Base-by-base conservation (phyloP, 2,797 vertebrate genomes). In the Falco biarmicus region DNA sequence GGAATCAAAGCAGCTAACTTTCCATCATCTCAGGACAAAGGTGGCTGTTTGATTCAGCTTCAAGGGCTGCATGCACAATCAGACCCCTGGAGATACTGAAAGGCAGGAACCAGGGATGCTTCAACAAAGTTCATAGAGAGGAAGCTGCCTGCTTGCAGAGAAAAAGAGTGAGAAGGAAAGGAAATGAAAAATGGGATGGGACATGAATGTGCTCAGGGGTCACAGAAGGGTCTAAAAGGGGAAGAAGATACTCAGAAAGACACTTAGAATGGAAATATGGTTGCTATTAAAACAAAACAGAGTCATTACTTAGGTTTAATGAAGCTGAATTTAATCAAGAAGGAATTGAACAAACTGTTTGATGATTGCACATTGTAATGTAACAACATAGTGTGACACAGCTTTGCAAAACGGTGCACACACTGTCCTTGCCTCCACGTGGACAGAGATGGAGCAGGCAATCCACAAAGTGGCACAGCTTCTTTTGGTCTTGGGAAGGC, bases 51-150 rank as follows among this genome's bases (percentile, higher is more conserved):
- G 94, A 97, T 97, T 95, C 93, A 80, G 91, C 94, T 96, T 97
- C 95, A 97, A 97, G 95, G 93, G 90, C 94, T 95, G 88, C 91
- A 84, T 93, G 83, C 91, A 96, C 96, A 97, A 96, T 96, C 95
- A 96, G 93, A 96, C 88, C 87, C 96, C 89, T 95, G 95, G 95
- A 92, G 90, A 88, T 84, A 21, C 92, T 79, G 83, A 97, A 95
- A 97, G 87, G 70, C 95, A 90, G 79, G 61, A 87, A 91, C 83
- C 68, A 96, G 87, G 89, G 91, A 91, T 86, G 85, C 64, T 96
- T 95, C 96, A 90, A 95, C 92, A 92, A 73, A 96, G 94, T 97
- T 97, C 95, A 89, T 21, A 90, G 82, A 77, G 76, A 96, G 54
- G 82, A 95, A 91, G 83, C 89, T 89, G 91, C 89, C 84, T 91